Percentiles rank a stretch among this genome's conserved stretches.
phyloP scores from a whole-genome alignment of 1,140 invertebrate genomes.

The Neodiprion fabricii region DNA sequence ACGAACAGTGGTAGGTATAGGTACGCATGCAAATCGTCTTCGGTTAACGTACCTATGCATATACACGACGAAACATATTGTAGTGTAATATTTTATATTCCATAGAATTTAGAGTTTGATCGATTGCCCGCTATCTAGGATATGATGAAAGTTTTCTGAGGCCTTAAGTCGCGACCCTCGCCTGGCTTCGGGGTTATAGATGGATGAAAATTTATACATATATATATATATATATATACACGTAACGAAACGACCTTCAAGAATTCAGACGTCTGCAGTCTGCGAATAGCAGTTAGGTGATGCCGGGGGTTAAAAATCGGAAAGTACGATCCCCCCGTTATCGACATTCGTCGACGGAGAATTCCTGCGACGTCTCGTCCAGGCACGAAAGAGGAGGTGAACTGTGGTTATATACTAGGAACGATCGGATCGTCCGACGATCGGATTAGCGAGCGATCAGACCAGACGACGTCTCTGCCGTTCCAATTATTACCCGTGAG shows the following conservation, averaged over 20 bases:
- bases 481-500: not conserved
- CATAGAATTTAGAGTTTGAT: not conserved
- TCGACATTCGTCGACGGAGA: not conserved
- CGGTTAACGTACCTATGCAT: not conserved
- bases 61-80: too few species aligned
- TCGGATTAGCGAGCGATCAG: not conserved
- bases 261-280: too few species aligned
- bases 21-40: not conserved
- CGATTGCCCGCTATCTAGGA: not conserved
- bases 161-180: too few species aligned
- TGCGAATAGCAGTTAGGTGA: too few species aligned
- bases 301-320: too few species aligned
- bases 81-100: not conserved
- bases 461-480: too few species aligned
- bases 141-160: too few species aligned
- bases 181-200: too few species aligned
- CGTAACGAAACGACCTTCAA: too few species aligned
- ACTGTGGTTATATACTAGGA: not conserved
- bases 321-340: too few species aligned
- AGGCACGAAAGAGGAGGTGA: not conserved
- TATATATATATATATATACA: not conserved
- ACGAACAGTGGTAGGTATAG: not conserved
- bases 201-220: not conserved
- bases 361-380: not conserved
- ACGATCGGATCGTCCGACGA: not conserved